Evolutionary conservation across 2,797 vertebrate genomes (phyloP).

Genomic region (Molossus molossus): DNA sequence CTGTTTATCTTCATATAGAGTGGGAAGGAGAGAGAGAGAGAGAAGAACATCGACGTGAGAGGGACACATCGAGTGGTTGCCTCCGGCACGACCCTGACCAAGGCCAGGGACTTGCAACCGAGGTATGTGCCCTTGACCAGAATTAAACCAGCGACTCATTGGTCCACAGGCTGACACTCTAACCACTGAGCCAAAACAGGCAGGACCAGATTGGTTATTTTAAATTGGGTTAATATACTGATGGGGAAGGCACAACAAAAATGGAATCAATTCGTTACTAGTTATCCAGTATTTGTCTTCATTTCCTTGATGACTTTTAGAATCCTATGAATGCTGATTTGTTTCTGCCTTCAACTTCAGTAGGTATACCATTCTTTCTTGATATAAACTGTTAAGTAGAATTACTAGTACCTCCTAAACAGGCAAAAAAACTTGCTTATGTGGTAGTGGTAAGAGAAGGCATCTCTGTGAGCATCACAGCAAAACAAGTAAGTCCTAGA

Average conservation of each 20-base stretch:
- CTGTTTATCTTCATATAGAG: no score
- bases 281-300: constrained; percentile 34
- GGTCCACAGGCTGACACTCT: no score
- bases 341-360: constrained; percentile 17
- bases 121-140: no score
- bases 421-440: background rate
- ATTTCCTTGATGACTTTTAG: constrained; percentile 8
- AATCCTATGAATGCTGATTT: background rate
- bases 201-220: constrained; percentile 10
- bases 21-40: no score
- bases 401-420: background rate
- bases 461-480: background rate
- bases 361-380: constrained; percentile 5
- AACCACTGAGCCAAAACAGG: no score
- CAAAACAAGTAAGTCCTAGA: background rate
- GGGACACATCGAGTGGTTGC: no score
- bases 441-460: background rate
- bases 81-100: no score
- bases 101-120: no score
- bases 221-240: constrained; percentile 19
- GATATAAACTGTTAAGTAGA: background rate
- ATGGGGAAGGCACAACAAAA: constrained; percentile 45
- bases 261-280: constrained; percentile 3
- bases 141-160: no score
- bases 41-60: no score